phyloP scores from a whole-genome alignment of 2,113 vertebrate genomes.

The Trinectes maculatus region DNA sequence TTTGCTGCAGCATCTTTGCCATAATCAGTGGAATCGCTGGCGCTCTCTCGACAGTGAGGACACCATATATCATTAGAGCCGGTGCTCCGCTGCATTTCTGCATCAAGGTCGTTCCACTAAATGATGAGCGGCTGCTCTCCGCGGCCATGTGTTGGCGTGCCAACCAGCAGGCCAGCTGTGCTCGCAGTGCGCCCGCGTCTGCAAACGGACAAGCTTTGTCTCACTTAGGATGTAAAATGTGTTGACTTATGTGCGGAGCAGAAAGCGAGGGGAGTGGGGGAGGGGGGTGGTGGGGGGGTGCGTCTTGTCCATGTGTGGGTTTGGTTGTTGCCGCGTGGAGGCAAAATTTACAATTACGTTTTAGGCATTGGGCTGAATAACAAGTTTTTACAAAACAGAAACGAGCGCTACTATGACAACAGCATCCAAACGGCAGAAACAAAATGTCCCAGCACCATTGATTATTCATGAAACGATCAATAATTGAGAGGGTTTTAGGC shows the following conservation, averaged over 20 bases:
- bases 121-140: conserved; percentile 21
- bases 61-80: conserved; percentile 13
- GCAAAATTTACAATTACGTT: background rate
- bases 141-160: background rate
- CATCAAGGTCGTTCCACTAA: conserved; percentile 31
- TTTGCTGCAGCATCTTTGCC: conserved; percentile 37
- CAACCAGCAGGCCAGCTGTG: conserved; percentile 6
- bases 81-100: background rate
- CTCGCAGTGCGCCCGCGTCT: background rate
- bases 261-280: too few relatives aligned
- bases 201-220: conserved; percentile 10
- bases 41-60: conserved; percentile 16
- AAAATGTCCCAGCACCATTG: conserved; percentile 14
- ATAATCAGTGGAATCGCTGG: conserved; percentile 22
- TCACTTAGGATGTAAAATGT: conserved; percentile 27
- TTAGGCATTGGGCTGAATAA: background rate
- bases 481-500: conserved; percentile 38
- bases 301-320: too few relatives aligned
- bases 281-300: too few relatives aligned
- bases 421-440: conserved; percentile 8
- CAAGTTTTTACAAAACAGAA: background rate
- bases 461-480: conserved; percentile 60
- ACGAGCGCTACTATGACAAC: conserved; percentile 2
- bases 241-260: background rate
- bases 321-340: background rate